Conservation (phyloP, 2,888 invertebrate genomes). For the Spilarctia lutea region DNA sequence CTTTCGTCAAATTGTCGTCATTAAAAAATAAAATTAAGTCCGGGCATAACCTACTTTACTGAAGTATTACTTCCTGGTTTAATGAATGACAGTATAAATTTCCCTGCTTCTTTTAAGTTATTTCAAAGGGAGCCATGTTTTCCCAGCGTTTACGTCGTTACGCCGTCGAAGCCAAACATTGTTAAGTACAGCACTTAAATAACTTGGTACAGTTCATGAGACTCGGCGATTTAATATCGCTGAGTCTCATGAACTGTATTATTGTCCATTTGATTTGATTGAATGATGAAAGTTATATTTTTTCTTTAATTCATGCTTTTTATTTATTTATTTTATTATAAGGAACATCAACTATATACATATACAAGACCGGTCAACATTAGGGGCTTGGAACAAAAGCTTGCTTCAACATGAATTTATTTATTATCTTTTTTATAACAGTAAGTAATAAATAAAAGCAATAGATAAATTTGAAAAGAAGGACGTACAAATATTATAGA, state of each 20-base stretch:
- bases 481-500: too few relatives aligned
- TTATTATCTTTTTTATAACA: too few relatives aligned
- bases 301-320: too few relatives aligned
- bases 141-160: constrained; percentile 65
- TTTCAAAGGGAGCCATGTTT: constrained; percentile 67
- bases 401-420: too few relatives aligned
- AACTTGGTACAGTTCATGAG: constrained; percentile 44
- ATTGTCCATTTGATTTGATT: constrained; percentile 38
- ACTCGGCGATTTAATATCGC: constrained; percentile 28
- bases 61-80: constrained; percentile 47
- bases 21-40: constrained; percentile 54
- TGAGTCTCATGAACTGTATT: too few relatives aligned
- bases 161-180: constrained; percentile 67
- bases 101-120: constrained; percentile 58
- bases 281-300: neutral
- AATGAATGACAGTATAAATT: constrained; percentile 57
- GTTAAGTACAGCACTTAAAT: constrained; percentile 70
- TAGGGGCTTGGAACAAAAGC: too few relatives aligned
- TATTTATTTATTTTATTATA: too few relatives aligned
- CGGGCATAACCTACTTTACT: constrained; percentile 42
- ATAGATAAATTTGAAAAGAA: too few relatives aligned
- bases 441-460: too few relatives aligned
- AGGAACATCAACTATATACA: too few relatives aligned
- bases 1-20: constrained; percentile 46
- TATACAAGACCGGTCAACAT: too few relatives aligned